These are phyloP conservation scores for Lycia hirtaria DNA, from an alignment of 2,888 invertebrate genomes.

Conservation along the genomic window DNA sequence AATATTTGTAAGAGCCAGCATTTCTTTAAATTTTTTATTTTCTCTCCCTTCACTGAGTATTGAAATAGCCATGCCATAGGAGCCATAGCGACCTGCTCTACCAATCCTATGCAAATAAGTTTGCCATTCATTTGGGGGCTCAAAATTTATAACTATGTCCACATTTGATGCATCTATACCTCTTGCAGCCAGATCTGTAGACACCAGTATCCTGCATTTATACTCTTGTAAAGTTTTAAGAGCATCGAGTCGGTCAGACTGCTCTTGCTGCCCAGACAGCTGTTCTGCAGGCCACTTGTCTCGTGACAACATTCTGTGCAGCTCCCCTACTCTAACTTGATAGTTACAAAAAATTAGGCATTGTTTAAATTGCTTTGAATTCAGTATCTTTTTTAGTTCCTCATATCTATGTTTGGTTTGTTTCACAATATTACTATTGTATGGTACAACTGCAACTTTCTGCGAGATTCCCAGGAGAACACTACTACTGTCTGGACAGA, in stretches of 20 bases:
- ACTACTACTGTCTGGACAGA: conserved; percentile 87
- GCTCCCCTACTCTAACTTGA: conserved; percentile 92
- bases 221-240: conserved; percentile 92
- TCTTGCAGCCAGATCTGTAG: conserved; percentile 96
- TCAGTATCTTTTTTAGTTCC: conserved; percentile 88
- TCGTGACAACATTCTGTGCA: conserved; percentile 89
- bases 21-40: conserved; percentile 80
- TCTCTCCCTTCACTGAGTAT: conserved; percentile 89
- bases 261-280: conserved; percentile 92
- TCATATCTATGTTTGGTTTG: conserved; percentile 89
- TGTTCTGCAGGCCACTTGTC: conserved; percentile 92
- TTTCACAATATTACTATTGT: conserved; percentile 86
- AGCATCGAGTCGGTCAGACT: conserved; percentile 90
- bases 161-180: conserved; percentile 98
- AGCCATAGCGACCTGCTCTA: conserved; percentile 97
- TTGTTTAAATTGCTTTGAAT: conserved; percentile 92
- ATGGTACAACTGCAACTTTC: conserved; percentile 87
- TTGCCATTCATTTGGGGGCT: conserved; percentile 91
- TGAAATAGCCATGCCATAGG: conserved; percentile 92
- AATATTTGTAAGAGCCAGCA: conserved; percentile 85
- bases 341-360: conserved; percentile 96
- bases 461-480: conserved; percentile 93
- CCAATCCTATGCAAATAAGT: conserved; percentile 98
- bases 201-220: conserved; percentile 93
- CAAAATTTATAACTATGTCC: conserved; percentile 96